Base-by-base conservation (phyloP, 30 jellyfish, hydroid and myxozoan species). In the Aurelia coerulea region DNA sequence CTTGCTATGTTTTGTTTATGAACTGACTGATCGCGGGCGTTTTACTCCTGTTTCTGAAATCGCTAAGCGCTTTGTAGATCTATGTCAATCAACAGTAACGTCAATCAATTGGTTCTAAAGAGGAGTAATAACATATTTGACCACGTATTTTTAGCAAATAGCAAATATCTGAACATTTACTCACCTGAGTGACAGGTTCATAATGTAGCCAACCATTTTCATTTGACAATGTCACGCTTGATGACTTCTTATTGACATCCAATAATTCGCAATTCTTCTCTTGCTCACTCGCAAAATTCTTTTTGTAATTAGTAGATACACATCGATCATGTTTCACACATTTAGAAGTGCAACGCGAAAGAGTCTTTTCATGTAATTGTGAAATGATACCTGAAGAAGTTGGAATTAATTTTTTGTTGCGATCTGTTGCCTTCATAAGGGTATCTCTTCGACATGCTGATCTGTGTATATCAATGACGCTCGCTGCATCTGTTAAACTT, bases 401-500 rank as follows among this genome's bases (percentile, higher is more conserved):
- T 13, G 10, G 35, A 13, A 12, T 23, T 10, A 60, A 12, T 60
- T 11, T 60, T 60, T 60, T 60, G 33, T 60, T 10, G 12, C 70
- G 70, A 11, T 60, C 70, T 60, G 70, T 60, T 60, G 70, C 70
- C 13, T 60, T 60, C 70, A 60, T 60, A 13, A 60, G 70, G 13
- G 35, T 23, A 23, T 12, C 70, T 60, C 70, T 60, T 17, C 70
- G 70, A 23, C 70, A 60, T 60, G 13, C 35, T 17, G 70, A 60
- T n/a, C 70, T 46, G 56, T 46, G 56, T 46, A 46, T 46, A 46
- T 46, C 56, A 46, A 9, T 46, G 14, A 7, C 56, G 56, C 56
- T 46, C 56, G 14, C 56, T 46, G 56, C 56, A 1, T 46, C 56
- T 46, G 56, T 9, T 46, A 9, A 46, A 46, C 56, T 46, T 9